These are phyloP conservation scores for Bagarius yarrelli DNA, from an alignment of 2,113 vertebrate genomes.

Conservation along the genomic window DNA sequence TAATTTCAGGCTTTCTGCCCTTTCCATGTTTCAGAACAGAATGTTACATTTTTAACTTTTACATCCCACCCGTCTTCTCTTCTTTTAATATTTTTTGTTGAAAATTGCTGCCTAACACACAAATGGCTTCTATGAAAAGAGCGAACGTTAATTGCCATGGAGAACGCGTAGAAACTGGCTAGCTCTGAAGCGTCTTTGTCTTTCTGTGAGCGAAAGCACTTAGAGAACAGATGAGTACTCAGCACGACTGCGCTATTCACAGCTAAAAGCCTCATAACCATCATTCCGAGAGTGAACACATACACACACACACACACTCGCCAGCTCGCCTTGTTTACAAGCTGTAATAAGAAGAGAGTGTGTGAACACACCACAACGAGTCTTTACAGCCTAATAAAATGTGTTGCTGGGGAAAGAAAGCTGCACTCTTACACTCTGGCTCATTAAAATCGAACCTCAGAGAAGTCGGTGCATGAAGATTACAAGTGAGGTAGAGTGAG, in stretches of 20 bases:
- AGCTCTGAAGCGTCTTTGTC: constrained; percentile 25
- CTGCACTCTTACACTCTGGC: constrained; percentile 31
- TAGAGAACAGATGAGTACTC: constrained; percentile 43
- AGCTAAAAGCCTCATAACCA: constrained; percentile 41
- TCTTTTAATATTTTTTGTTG: constrained; percentile 21
- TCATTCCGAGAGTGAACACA: constrained; percentile 33
- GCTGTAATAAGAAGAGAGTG: constrained; percentile 38
- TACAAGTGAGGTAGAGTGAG: constrained; percentile 23
- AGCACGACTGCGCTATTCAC: constrained; percentile 9
- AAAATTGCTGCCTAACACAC: constrained; percentile 3
- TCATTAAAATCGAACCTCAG: constrained; percentile 43
- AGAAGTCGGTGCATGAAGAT: constrained; percentile 11
- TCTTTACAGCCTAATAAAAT: constrained; percentile 46
- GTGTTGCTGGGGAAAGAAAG: constrained; percentile 30
- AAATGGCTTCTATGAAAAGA: constrained; percentile 23
- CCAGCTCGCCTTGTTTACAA: constrained; percentile 49
- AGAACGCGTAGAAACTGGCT: constrained; percentile 28
- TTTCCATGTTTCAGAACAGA: neutral
- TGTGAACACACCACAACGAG: constrained; percentile 39
- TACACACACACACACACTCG: constrained; percentile 22
- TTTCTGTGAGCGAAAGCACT: constrained; percentile 40
- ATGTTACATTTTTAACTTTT: neutral
- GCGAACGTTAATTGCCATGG: constrained; percentile 31
- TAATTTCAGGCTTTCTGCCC: neutral
- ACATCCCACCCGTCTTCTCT: neutral